Percentiles rank a stretch among this genome's conserved stretches.
Evolutionary conservation across 2,888 invertebrate species (phyloP).

Genomic region (Clunio marinus): DNA sequence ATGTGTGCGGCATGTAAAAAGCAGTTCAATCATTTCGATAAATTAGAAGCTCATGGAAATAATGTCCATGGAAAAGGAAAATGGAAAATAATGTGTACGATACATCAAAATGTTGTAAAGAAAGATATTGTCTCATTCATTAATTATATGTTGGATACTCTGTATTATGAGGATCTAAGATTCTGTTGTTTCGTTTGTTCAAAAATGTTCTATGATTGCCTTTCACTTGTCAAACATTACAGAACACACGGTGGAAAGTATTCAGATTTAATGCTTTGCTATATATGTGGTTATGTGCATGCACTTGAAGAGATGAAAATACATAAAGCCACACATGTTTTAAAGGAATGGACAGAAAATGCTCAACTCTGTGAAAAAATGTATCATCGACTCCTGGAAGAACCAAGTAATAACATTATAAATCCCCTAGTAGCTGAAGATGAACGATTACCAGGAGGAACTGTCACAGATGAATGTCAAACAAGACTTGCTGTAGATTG

Average conservation of each 20-base stretch:
- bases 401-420: too few species aligned
- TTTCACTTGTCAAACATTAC: not conserved
- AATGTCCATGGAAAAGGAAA: too few species aligned
- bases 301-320: not conserved
- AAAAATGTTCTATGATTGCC: constrained; percentile 1
- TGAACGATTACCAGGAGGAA: constrained; percentile 15
- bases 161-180: not conserved
- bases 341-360: not conserved
- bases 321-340: not conserved
- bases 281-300: constrained; percentile 1
- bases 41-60: not conserved
- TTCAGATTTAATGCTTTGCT: not conserved
- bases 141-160: not conserved
- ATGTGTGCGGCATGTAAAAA: not conserved
- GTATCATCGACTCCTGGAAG: not conserved
- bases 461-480: constrained; percentile 22
- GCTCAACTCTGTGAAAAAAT: not conserved
- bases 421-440: constrained; percentile 1
- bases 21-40: not conserved
- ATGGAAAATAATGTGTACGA: too few species aligned
- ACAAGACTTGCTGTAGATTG: not conserved
- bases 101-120: not conserved
- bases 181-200: constrained; percentile 11
- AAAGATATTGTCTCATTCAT: not conserved
- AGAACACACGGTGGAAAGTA: not conserved